Base-by-base conservation (phyloP, 2,888 invertebrate genomes). In the Helleia helle region DNA sequence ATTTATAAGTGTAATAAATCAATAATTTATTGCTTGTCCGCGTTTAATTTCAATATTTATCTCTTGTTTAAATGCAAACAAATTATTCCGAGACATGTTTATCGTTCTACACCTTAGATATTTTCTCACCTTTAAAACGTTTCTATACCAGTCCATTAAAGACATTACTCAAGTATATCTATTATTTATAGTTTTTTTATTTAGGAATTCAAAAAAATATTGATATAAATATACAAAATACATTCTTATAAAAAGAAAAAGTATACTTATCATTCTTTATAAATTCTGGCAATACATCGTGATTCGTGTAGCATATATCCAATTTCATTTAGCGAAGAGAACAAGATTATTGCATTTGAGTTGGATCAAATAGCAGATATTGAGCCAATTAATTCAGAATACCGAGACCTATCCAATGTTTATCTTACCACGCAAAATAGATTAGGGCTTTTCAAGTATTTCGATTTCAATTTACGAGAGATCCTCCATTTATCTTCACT, bases 381-480 rank as follows among this genome's bases (percentile, higher is more conserved):
- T 44, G 43, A 51, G 48, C 47, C 56, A 57, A 58, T 57, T 58
- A 57, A 58, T 56, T 52, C 51, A 41, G 47, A 49, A 53, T 48
- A 48, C 43, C 44, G 52, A 47, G 46, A 48, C 43, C 44, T 44
- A 49, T 48, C 50, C 50, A 51, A 41, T 46, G 47, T 51, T 52
- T 50, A 55, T 52, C 49, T 53, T 43, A 43, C 44, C 43, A 42
- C 28, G 41, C 12, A 46, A 47, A 54, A 48, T 47, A 50, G 49
- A 54, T 54, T 50, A 51, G 38, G 36, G 36, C 17, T 44, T 36
- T 49, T 42, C 41, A 48, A 52, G 48, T 47, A 44, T 48, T 45
- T 44, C 36, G 40, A 42, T 47, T 49, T 48, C 43, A 48, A 49
- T 49, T 44, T 34, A 12, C 12, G 22, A 12, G 22, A 34, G 22